Percentiles rank a stretch among this genome's conserved stretches.
Evolutionary conservation across 2,888 invertebrate genomes (phyloP).

Genomic region (Sminthurides aquaticus): DNA sequence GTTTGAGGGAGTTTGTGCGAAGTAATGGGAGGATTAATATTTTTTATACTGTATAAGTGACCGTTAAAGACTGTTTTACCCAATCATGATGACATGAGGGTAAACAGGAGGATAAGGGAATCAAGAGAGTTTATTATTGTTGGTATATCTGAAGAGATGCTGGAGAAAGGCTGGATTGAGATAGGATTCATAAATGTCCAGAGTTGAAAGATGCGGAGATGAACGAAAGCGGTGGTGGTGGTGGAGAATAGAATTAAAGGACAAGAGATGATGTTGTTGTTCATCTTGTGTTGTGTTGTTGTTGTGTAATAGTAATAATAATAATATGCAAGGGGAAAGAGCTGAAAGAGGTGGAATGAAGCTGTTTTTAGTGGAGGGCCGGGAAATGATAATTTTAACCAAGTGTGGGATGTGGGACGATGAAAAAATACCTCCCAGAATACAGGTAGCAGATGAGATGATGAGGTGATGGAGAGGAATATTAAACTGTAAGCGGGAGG

Average conservation of each 20-base stretch:
- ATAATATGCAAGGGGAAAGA: neutral
- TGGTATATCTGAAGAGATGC: too few relatives aligned
- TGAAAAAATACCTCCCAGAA: conserved; percentile 7
- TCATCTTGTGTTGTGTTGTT: too few relatives aligned
- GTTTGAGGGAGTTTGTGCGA: too few relatives aligned
- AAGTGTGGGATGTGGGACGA: neutral
- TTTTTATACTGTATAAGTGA: neutral
- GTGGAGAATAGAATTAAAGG: too few relatives aligned
- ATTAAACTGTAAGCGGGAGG: conserved; percentile 5
- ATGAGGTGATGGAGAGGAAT: conserved; percentile 1
- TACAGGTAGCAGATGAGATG: conserved; percentile 7
- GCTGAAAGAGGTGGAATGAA: neutral
- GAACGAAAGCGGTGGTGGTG: too few relatives aligned
- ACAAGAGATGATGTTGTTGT: too few relatives aligned
- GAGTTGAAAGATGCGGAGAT: too few relatives aligned
- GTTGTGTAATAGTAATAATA: too few relatives aligned
- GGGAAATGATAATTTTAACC: conserved; percentile 6
- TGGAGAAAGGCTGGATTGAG: too few relatives aligned
- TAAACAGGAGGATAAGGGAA: neutral
- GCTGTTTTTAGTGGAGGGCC: neutral
- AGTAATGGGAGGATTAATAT: neutral
- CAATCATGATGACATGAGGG: neutral
- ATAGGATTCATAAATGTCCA: too few relatives aligned
- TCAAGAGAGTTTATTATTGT: too few relatives aligned
- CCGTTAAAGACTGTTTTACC: neutral